Conservation (phyloP, 2,797 vertebrate genomes). For the Myotis myotis region DNA sequence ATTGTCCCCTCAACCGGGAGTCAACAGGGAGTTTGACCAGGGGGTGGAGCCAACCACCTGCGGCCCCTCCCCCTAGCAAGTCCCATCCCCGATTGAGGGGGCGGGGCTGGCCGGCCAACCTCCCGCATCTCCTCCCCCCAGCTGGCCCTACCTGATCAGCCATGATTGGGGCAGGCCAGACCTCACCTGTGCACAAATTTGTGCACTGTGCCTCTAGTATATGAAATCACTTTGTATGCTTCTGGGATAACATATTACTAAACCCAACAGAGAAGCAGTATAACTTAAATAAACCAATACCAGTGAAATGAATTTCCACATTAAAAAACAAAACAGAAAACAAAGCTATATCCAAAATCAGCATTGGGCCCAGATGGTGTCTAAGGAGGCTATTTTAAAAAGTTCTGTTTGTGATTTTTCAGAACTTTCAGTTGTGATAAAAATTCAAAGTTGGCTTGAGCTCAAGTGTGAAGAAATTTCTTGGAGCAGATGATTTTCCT, state of each 20-base stretch:
- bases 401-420: background rate
- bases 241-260: background rate
- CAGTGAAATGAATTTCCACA: background rate
- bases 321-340: background rate
- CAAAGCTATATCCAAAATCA: background rate
- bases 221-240: background rate
- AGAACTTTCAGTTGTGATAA: constrained; percentile 21
- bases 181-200: no score
- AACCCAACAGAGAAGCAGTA: background rate
- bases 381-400: background rate
- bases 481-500: background rate
- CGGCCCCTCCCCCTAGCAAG: no score
- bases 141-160: no score
- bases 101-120: no score
- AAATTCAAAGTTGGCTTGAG: constrained; percentile 53
- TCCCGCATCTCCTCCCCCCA: no score
- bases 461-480: background rate
- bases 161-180: no score
- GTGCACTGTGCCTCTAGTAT: background rate
- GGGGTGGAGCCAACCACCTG: no score
- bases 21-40: no score
- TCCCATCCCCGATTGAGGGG: no score
- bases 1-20: no score
- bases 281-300: background rate
- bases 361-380: background rate